These are phyloP conservation scores for Sialia sialis DNA, from an alignment of 2,113 vertebrate genomes.

Conservation along the genomic window DNA sequence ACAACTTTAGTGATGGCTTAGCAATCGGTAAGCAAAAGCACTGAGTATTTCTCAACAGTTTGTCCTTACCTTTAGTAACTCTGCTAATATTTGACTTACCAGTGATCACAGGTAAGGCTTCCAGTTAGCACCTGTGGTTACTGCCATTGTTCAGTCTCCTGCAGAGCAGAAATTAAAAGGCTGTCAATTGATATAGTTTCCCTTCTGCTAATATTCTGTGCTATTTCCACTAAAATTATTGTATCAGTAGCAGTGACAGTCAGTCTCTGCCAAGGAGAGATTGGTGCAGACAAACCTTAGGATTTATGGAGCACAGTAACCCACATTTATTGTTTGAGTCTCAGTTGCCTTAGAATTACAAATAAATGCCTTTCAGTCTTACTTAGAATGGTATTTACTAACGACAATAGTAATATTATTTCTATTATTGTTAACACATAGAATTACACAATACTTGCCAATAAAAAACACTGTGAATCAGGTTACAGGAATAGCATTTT, in stretches of 20 bases:
- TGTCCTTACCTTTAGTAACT: not conserved
- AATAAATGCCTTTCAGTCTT: not conserved
- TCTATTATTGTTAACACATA: not conserved
- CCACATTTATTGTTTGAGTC: not conserved
- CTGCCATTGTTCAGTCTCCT: not conserved
- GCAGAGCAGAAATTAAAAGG: not conserved
- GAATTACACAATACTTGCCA: not conserved
- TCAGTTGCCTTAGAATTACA: not conserved
- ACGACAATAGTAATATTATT: not conserved
- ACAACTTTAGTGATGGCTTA: slow-evolving; percentile 97
- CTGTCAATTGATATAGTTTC: not conserved
- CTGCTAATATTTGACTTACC: not conserved
- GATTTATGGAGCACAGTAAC: not conserved
- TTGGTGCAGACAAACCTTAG: not conserved
- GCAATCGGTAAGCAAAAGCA: slow-evolving; percentile 85
- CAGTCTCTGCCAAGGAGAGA: not conserved
- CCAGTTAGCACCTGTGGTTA: not conserved
- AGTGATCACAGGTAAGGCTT: not conserved
- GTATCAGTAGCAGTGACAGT: not conserved
- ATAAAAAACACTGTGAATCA: not conserved
- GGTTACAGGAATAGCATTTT: not conserved
- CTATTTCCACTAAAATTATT: not conserved
- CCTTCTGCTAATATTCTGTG: not conserved
- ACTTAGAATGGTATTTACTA: not conserved
- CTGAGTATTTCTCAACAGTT: not conserved